Evolutionary conservation across 2,113 vertebrate genomes (phyloP).

Genomic region (Murina feae): DNA sequence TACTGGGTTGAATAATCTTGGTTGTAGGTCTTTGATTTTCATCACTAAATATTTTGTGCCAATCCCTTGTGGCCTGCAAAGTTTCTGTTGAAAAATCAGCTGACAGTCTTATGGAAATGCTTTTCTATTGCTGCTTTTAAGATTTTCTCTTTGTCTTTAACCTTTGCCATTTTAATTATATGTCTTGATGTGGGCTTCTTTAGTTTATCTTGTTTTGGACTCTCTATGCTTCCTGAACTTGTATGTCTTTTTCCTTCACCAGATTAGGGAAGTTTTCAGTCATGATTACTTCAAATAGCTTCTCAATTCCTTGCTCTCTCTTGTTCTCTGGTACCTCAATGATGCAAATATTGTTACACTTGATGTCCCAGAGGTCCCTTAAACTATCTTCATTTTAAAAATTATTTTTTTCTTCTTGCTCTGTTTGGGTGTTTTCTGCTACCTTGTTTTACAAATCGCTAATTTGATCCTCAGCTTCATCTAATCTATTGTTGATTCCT

Average conservation of each 20-base stretch:
- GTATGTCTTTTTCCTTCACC: background rate
- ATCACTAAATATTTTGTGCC: background rate
- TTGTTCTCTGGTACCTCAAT: background rate
- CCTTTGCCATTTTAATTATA: background rate
- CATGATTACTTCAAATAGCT: background rate
- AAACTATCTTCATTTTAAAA: background rate
- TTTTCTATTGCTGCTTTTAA: background rate
- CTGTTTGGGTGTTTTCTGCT: background rate
- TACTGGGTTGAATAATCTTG: background rate
- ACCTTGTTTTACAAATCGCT: background rate
- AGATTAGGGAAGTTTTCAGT: background rate
- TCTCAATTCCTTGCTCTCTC: background rate
- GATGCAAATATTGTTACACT: background rate
- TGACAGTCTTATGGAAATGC: background rate
- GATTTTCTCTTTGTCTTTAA: background rate
- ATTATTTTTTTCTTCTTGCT: background rate
- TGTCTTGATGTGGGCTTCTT: background rate
- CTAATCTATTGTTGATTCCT: background rate
- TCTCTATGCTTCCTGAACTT: background rate
- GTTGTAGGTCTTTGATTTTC: background rate
- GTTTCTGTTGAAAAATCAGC: background rate
- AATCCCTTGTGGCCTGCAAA: background rate
- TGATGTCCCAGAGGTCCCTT: background rate
- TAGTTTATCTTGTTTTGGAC: background rate
- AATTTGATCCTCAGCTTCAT: background rate